phyloP scores from a whole-genome alignment of 2,888 invertebrate genomes.

The Cerastis leucographa region DNA sequence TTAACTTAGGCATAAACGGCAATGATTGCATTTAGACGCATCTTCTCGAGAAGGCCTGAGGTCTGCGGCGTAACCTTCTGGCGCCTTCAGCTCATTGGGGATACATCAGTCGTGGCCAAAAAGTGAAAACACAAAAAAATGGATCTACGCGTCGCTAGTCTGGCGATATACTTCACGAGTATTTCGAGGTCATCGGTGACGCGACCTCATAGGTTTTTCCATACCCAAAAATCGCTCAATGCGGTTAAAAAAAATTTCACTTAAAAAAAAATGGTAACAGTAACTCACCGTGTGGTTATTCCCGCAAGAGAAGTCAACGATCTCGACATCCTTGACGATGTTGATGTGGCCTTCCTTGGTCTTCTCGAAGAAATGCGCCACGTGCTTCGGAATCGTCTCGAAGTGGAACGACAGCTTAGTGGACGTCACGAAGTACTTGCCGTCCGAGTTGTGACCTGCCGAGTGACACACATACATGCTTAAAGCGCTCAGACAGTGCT shows the following conservation, averaged over 20 bases:
- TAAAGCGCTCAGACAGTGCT: no score
- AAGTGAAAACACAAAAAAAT: no score
- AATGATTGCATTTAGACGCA: not conserved
- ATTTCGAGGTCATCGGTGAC: no score
- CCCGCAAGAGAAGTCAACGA: slow-evolving; percentile 97
- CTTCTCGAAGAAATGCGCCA: slow-evolving; percentile 96
- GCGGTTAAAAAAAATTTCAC: no score
- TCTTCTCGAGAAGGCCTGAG: not conserved
- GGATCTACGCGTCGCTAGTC: no score
- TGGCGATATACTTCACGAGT: no score
- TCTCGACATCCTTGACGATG: slow-evolving; percentile 96
- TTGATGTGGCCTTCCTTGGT: slow-evolving; percentile 95
- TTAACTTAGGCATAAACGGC: not conserved
- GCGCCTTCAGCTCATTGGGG: not conserved
- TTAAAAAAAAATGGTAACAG: no score
- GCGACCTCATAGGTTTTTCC: no score
- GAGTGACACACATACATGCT: not conserved
- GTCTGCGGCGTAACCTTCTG: not conserved
- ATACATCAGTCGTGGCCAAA: not conserved
- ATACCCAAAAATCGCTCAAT: no score
- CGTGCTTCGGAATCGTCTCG: slow-evolving; percentile 95
- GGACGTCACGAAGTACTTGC: slow-evolving; percentile 97
- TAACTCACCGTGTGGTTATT: slow-evolving; percentile 95
- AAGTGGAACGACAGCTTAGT: slow-evolving; percentile 97
- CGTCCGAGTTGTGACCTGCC: slow-evolving; percentile 98